These are phyloP conservation scores for Drosophila funebris DNA, from an alignment of 1,140 invertebrate species.

Conservation along the genomic window DNA sequence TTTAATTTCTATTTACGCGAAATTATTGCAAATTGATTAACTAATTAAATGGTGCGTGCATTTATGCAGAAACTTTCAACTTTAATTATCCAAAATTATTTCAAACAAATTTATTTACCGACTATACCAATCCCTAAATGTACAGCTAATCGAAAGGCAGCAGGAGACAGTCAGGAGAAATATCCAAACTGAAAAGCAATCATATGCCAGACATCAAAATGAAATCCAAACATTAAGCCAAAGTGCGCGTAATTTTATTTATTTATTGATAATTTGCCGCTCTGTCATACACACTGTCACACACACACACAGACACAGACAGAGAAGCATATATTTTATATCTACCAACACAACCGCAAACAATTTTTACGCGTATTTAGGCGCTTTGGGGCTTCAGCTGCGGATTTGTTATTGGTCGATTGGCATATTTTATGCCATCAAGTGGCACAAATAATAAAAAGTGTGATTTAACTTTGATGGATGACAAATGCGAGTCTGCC, in stretches of 20 bases:
- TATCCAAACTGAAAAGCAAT: slow-evolving; percentile 57
- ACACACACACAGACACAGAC: slow-evolving; percentile 6
- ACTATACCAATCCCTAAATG: not conserved
- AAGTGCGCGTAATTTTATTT: slow-evolving; percentile 77
- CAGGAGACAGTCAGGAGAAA: not conserved
- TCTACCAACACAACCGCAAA: slow-evolving; percentile 37
- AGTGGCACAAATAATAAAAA: slow-evolving; percentile 54
- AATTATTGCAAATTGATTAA: not conserved
- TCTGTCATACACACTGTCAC: slow-evolving; percentile 49
- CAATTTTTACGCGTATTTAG: slow-evolving; percentile 76
- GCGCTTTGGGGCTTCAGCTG: slow-evolving; percentile 63
- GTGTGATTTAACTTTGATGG: slow-evolving; percentile 76
- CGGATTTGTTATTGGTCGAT: slow-evolving; percentile 59
- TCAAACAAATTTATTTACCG: slow-evolving; percentile 9
- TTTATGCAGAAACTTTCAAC: not conserved
- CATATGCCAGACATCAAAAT: slow-evolving; percentile 73
- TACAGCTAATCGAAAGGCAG: not conserved
- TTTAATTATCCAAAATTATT: not conserved
- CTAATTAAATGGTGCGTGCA: not conserved
- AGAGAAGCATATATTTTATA: slow-evolving; percentile 36
- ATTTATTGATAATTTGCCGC: slow-evolving; percentile 79
- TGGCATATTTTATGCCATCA: slow-evolving; percentile 58
- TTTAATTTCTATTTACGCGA: too few relatives aligned
- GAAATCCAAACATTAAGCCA: slow-evolving; percentile 69
- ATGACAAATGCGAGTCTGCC: slow-evolving; percentile 65